These are phyloP conservation scores for Cerceris ruficornis DNA, from an alignment of 2,888 invertebrate species.

Conservation along the genomic window DNA sequence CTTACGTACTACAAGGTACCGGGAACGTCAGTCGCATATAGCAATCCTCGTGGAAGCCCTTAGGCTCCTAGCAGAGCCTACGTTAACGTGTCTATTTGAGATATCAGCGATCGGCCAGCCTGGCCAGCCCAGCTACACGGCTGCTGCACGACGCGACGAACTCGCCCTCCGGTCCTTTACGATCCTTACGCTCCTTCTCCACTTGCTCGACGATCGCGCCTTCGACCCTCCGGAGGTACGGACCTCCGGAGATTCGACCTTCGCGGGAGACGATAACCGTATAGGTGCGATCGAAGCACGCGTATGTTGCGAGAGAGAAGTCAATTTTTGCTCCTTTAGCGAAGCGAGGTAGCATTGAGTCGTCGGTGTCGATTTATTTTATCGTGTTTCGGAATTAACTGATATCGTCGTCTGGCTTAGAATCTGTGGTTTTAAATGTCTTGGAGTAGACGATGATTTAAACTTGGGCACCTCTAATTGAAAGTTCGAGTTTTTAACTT, in stretches of 20 bases:
- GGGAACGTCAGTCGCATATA: slow-evolving; percentile 57
- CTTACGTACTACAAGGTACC: slow-evolving; percentile 63
- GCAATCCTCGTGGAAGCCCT: slow-evolving; percentile 63
- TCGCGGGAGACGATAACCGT: no score
- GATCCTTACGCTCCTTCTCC: slow-evolving; percentile 10
- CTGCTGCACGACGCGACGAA: slow-evolving; percentile 66
- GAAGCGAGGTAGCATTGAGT: no score
- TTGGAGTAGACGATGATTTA: no score
- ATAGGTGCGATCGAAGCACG: no score
- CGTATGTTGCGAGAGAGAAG: not conserved
- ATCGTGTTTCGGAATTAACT: no score
- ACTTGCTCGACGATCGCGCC: slow-evolving; percentile 15
- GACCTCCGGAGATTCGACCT: not conserved
- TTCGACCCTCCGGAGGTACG: slow-evolving; percentile 15
- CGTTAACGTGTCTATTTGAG: slow-evolving; percentile 79
- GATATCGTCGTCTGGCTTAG: no score
- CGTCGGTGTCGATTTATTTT: no score
- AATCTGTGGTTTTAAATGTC: no score
- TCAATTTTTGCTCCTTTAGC: not conserved
- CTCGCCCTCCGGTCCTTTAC: slow-evolving; percentile 53
- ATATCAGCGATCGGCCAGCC: slow-evolving; percentile 74
- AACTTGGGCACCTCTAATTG: no score
- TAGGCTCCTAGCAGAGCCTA: slow-evolving; percentile 66
- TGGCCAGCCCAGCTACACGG: slow-evolving; percentile 53
- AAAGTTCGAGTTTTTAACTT: no score